Conservation (phyloP, 2,888 invertebrate genomes). For the Epistrophella euchroma region DNA sequence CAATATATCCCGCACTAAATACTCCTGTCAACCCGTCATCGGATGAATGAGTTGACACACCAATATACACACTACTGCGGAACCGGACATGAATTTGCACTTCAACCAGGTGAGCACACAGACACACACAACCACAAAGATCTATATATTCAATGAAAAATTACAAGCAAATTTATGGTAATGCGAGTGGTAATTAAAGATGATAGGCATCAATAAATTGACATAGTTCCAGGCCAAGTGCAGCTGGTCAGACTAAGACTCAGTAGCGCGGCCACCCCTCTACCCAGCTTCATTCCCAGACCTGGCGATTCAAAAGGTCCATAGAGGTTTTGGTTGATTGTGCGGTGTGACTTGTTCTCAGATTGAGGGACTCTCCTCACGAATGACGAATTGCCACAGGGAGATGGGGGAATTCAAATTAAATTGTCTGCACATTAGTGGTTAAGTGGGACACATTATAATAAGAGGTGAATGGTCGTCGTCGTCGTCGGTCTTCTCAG, state of each 20-base stretch:
- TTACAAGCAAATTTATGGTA: conserved; percentile 71
- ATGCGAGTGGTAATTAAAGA: conserved; percentile 70
- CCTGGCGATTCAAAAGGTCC: conserved; percentile 27
- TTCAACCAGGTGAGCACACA: conserved; percentile 16
- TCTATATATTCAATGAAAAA: conserved; percentile 50
- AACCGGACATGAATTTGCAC: conserved; percentile 41
- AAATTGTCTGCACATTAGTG: conserved; percentile 74
- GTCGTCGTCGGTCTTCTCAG: not conserved
- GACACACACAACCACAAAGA: not conserved
- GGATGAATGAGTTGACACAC: conserved; percentile 47
- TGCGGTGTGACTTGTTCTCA: conserved; percentile 8
- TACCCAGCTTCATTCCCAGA: not conserved
- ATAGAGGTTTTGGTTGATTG: conserved; percentile 33
- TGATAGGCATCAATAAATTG: conserved; percentile 73
- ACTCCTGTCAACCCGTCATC: conserved; percentile 67
- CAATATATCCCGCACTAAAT: conserved; percentile 42
- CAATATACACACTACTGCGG: conserved; percentile 21
- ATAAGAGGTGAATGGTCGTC: conserved; percentile 50
- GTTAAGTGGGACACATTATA: conserved; percentile 72
- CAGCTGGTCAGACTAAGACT: conserved; percentile 32
- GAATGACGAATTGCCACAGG: conserved; percentile 54
- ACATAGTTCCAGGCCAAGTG: conserved; percentile 66
- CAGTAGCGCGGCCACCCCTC: not conserved
- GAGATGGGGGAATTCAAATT: conserved; percentile 59
- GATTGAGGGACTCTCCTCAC: conserved; percentile 11